phyloP scores from a whole-genome alignment of 2,797 vertebrate genomes.

The Masticophis lateralis region DNA sequence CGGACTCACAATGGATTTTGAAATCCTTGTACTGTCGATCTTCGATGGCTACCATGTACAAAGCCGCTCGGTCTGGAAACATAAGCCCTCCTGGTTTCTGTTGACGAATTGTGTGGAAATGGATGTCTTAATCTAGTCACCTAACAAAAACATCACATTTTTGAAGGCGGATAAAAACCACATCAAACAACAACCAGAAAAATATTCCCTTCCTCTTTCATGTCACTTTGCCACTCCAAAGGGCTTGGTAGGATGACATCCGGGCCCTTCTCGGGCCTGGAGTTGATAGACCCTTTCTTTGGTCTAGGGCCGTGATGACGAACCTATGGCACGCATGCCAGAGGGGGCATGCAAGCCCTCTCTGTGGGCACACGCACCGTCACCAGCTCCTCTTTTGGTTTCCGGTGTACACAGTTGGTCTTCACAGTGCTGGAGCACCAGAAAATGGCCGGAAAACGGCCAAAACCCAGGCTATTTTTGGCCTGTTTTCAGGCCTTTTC shows the following conservation, averaged over 20 bases:
- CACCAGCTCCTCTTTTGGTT: no score
- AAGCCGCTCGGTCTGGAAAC: slow-evolving; percentile 96
- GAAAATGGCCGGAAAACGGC: no score
- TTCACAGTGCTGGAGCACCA: fast-evolving
- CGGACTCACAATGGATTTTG: slow-evolving; percentile 96
- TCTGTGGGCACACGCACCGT: no score
- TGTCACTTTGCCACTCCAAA: slow-evolving; percentile 26
- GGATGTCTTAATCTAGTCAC: slow-evolving; percentile 81
- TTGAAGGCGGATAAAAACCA: slow-evolving; percentile 72
- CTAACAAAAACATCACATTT: slow-evolving; percentile 81
- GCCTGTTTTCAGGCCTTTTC: no score
- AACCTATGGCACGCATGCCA: no score
- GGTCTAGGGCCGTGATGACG: neutral
- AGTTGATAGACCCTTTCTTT: neutral
- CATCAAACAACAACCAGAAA: slow-evolving; percentile 47
- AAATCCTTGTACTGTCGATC: slow-evolving; percentile 99
- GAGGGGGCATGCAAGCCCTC: no score
- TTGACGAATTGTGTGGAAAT: slow-evolving; percentile 83
- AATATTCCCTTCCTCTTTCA: slow-evolving; percentile 57
- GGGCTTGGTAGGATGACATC: neutral
- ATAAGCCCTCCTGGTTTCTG: slow-evolving; percentile 98
- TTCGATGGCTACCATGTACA: slow-evolving; percentile 97
- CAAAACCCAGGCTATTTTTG: no score
- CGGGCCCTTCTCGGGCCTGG: neutral
- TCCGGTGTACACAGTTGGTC: no score